A percentile compares a stretch with the other conserved stretches of the same genome.
phyloP scores from a whole-genome alignment of 2,888 invertebrate genomes.

The Acleris cristana region DNA sequence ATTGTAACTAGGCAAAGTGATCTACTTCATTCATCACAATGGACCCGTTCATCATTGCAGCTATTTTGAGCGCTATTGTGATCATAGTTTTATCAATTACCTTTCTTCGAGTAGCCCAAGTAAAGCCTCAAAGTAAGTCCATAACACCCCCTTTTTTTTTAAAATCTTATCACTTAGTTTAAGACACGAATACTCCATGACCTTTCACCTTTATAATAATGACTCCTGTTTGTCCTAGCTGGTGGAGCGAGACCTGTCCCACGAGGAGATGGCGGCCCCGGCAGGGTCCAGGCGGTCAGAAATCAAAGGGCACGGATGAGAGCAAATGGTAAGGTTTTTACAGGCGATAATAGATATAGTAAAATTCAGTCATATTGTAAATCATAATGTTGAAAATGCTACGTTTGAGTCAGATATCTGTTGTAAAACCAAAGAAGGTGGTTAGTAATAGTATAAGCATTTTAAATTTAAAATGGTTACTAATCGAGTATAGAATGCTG shows the following conservation, averaged over 20 bases:
- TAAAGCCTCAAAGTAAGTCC: slow-evolving; percentile 64
- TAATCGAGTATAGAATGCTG: no score
- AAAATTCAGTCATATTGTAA: not conserved
- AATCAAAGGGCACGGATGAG: slow-evolving; percentile 88
- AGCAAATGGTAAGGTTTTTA: slow-evolving; percentile 74
- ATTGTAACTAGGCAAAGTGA: not conserved
- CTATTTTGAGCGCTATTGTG: slow-evolving; percentile 70
- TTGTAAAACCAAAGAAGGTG: no score
- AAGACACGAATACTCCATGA: not conserved
- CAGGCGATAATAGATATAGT: slow-evolving; percentile 3
- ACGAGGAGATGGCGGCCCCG: slow-evolving; percentile 83
- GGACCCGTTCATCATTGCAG: slow-evolving; percentile 77
- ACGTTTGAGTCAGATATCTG: no score
- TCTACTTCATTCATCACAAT: slow-evolving; percentile 46
- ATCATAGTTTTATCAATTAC: slow-evolving; percentile 65
- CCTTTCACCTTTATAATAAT: not conserved
- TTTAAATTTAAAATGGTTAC: no score
- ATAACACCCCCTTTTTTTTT: not conserved
- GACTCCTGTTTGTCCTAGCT: slow-evolving; percentile 50
- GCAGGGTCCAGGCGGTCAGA: slow-evolving; percentile 89
- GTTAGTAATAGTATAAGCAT: no score
- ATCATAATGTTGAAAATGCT: no score
- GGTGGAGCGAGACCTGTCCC: slow-evolving; percentile 68
- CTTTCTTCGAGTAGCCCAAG: slow-evolving; percentile 63
- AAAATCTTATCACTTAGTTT: not conserved